phyloP scores from a whole-genome alignment of 2,113 vertebrate genomes.

The Platysternon megacephalum region DNA sequence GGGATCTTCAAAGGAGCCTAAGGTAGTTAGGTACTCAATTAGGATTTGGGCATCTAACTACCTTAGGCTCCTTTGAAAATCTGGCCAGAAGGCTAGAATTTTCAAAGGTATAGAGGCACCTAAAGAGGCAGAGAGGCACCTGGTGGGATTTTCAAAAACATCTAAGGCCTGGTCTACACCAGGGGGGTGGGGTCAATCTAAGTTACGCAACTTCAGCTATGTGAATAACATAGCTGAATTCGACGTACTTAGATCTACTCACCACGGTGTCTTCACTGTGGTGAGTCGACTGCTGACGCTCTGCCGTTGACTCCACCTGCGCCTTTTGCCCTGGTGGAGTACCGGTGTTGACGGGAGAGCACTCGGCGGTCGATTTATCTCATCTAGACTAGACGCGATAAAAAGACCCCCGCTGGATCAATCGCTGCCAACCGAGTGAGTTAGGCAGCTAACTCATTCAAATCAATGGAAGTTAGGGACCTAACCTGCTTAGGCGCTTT shows the following conservation, averaged over 20 bases:
- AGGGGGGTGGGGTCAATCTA: too few species aligned
- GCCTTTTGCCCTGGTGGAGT: too few species aligned
- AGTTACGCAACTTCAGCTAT: too few species aligned
- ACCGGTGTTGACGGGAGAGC: too few species aligned
- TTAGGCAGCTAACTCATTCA: background rate
- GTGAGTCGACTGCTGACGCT: too few species aligned
- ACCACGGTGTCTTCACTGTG: too few species aligned
- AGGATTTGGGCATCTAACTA: background rate
- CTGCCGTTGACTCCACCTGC: too few species aligned
- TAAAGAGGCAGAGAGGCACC: background rate
- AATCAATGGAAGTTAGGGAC: background rate
- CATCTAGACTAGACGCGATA: too few species aligned
- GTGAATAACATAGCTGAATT: too few species aligned
- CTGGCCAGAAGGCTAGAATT: background rate
- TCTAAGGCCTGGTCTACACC: background rate
- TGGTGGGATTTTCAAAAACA: background rate
- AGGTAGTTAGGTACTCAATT: background rate
- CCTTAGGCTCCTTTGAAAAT: background rate
- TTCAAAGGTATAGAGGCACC: background rate
- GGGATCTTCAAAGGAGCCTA: background rate
- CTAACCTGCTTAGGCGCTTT: background rate
- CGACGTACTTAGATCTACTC: too few species aligned
- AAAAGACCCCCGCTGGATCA: too few species aligned
- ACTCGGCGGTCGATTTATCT: too few species aligned
- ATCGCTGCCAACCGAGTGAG: background rate